Base-by-base conservation (phyloP, 2,797 vertebrate genomes). In the Gila robusta region DNA sequence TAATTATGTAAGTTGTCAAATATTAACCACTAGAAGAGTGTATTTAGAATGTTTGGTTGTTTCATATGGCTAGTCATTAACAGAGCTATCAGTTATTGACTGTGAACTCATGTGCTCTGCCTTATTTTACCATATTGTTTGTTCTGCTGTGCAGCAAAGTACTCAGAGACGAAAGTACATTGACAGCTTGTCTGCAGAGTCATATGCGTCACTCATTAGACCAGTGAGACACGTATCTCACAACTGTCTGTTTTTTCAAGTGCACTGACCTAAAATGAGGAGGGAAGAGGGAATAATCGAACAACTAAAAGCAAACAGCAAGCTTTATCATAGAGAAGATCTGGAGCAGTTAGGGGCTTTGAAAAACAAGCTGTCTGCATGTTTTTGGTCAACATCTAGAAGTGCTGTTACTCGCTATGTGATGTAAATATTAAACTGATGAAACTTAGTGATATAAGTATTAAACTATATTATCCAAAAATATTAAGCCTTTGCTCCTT, bases 41-140 rank as follows among this genome's bases (percentile, higher is more conserved):
- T 44, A n/a, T 62, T 86, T 72, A 86, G 77, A 90, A 14, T 83
- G 35, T 80, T 49, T 79, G 9, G 44, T 19, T 85, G 2, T 56
- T 72, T 83, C 85, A 86, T 69, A 87, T 82, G 74, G 84, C 85
- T 90, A 90, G 87, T 85, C 88, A 91, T 91, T 90, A 90, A 89
- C 91, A 89, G 89, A 87, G 64, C 72, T 71, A 86, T 87, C 92
- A 88, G 94, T 95, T 83, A 94, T 95, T 95, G 95, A 93, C 92
- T 59, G 62, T 73, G 90, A 83, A 69, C 86, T 91, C 87, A 85
- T 12, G 84, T 87, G 83, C 89, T 87, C 67, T n/a, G 49, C 35
- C 39, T 91, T 88, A 88, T 93, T 94, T 91, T 72, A 92, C 77
- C 76, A 79, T 44, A 89, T 88, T 86, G 88, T 92, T 89, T 89